A percentile compares a stretch with the other conserved stretches of the same genome.
Evolutionary conservation across 2,797 vertebrate genomes (phyloP).

Genomic region (Brachymystax lenok): DNA sequence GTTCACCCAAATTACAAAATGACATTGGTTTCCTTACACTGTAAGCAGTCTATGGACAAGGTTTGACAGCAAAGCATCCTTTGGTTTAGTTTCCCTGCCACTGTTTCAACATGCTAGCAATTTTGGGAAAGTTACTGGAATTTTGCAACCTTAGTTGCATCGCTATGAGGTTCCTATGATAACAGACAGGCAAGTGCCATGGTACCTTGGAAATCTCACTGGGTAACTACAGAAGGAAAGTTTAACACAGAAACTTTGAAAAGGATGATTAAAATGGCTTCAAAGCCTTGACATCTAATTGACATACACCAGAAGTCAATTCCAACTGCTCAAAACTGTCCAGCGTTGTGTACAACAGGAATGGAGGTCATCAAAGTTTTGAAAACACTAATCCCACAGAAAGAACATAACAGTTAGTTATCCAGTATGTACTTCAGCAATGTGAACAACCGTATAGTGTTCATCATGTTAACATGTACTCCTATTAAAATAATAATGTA

Average conservation of each 20-base stretch:
- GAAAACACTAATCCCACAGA: background rate
- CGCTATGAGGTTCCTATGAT: background rate
- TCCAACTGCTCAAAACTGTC: background rate
- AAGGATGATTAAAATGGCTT: background rate
- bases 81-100: no score
- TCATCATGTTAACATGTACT: background rate
- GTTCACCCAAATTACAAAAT: no score
- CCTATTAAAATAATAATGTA: conserved; percentile 7
- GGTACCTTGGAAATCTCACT: background rate
- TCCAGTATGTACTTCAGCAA: background rate
- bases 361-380: background rate
- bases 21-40: background rate
- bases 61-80: no score
- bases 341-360: background rate
- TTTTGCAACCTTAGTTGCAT: background rate
- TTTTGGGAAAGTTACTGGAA: no score
- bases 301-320: background rate
- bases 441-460: background rate
- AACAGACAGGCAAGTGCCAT: conserved; percentile 1
- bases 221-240: background rate
- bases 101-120: no score
- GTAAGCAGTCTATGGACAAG: no score
- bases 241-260: background rate
- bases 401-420: background rate
- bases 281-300: background rate